These are phyloP conservation scores for Notarius lentiginosus DNA, from an alignment of 2,113 vertebrate genomes.

Conservation along the genomic window DNA sequence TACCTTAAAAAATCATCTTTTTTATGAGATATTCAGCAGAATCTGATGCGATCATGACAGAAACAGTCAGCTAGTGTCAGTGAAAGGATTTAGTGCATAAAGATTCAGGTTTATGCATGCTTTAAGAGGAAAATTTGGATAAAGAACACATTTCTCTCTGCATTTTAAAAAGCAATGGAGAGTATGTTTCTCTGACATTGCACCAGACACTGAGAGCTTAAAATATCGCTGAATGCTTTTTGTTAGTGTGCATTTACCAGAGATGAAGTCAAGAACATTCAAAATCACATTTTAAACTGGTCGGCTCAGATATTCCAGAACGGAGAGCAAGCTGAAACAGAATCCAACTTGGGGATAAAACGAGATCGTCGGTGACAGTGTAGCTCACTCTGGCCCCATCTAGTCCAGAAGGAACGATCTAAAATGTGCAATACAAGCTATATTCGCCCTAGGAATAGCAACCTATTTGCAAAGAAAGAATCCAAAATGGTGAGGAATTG, in stretches of 20 bases:
- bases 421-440: no score
- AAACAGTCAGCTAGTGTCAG: background rate
- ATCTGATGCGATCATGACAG: background rate
- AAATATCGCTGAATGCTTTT: background rate
- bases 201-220: background rate
- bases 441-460: no score
- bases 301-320: background rate
- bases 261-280: background rate
- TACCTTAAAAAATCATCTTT: background rate
- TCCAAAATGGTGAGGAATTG: no score
- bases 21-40: background rate
- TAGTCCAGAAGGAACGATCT: no score
- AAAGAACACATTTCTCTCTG: background rate
- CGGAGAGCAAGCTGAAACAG: background rate
- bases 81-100: conserved; percentile 9
- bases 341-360: background rate
- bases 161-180: background rate
- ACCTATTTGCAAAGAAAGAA: no score
- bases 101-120: background rate
- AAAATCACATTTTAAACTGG: background rate
- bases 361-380: no score
- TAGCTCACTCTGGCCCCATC: no score
- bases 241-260: background rate
- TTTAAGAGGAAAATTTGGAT: background rate
- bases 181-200: background rate